Conservation (phyloP, 2,797 vertebrate species). For the Miichthys miiuy region DNA sequence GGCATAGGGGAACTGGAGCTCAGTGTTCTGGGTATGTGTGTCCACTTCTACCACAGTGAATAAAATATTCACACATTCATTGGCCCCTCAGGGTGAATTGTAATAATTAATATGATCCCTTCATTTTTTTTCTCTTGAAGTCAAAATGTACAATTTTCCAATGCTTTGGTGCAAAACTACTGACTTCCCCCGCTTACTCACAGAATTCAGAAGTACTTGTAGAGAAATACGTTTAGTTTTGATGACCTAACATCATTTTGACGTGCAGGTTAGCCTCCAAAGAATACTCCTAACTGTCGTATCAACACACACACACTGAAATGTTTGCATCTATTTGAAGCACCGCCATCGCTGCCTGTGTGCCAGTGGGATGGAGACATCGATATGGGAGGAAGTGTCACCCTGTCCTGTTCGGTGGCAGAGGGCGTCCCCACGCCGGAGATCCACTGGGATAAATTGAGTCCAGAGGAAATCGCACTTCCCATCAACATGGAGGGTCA, state of each 20-base stretch:
- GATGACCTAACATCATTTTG: background rate
- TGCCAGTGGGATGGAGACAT: constrained; percentile 85
- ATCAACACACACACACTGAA: background rate
- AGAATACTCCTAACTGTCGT: background rate
- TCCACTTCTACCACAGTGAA: background rate
- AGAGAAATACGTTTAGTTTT: background rate
- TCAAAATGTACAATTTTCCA: background rate
- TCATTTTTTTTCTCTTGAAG: background rate
- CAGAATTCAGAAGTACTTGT: background rate
- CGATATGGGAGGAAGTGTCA: constrained; percentile 81
- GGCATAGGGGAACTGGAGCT: constrained; percentile 86
- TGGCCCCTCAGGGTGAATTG: background rate
- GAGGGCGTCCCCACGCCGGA: constrained; percentile 83
- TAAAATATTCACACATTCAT: background rate
- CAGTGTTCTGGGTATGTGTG: constrained; percentile 81
- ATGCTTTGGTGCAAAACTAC: background rate
- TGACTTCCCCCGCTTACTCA: background rate
- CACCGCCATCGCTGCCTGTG: constrained; percentile 83
- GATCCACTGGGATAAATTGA: constrained; percentile 86
- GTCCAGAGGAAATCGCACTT: constrained; percentile 77
- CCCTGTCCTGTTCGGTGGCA: constrained; percentile 81
- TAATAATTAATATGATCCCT: background rate
- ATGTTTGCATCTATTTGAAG: constrained; percentile 58
- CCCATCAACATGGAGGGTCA: constrained; percentile 85
- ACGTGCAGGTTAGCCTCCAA: background rate